Evolutionary conservation across 1,140 invertebrate species (phyloP), one percentile per base, ranked within the genome.

Genomic region (Pollicipes pollicipes): DNA sequence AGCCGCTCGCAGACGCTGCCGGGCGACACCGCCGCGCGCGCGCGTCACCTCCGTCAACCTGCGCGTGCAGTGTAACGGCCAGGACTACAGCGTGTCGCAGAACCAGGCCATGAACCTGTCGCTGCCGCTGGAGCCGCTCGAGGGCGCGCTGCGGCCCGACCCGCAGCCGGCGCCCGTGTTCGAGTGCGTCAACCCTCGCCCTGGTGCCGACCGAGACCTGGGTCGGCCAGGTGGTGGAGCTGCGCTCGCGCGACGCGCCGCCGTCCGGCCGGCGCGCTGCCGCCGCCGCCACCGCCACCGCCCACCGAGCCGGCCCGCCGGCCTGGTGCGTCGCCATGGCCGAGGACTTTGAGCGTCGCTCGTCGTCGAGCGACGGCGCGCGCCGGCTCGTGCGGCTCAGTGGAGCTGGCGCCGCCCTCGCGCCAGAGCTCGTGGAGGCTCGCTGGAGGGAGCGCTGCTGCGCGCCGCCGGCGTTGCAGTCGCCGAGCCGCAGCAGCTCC

Each of bases 61-160:
- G 74, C 80, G 90, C 70, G 88, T 91, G 84, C 88, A 89, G 0
- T 90, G 88, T 76, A 90, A 90, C 77, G 90, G 90, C 0, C 85
- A 89, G 75, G 88, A 88, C 45, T 93, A 93, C 78, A 91, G 89
- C 78, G 90, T 93, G 16, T 92, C 90, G 30, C 90, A 90, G 74
- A 93, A 93, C 78, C 88, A 91, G 81, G 90, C 91, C 72, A 85
- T 93, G 32, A 86, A 91, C 75, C 82, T 92, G 69, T 83, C 84
- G 3, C 28, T 66, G 64, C 28, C 64, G 64, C 64, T 66, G 27
- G 64, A 66, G 27, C 28, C 64, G 64, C 64, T 29, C 24, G 27
- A 27, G 64, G 27, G 17, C 8, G 28, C 64, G 64, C 64, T 29
- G 64, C 28, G 27, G n/a, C 64, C 64, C 28, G 45, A 58, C 17